A percentile compares a stretch with the other conserved stretches of the same genome.
phyloP scores from a whole-genome alignment of 2,888 invertebrate genomes.

The Lepeophtheirus nordmannii region DNA sequence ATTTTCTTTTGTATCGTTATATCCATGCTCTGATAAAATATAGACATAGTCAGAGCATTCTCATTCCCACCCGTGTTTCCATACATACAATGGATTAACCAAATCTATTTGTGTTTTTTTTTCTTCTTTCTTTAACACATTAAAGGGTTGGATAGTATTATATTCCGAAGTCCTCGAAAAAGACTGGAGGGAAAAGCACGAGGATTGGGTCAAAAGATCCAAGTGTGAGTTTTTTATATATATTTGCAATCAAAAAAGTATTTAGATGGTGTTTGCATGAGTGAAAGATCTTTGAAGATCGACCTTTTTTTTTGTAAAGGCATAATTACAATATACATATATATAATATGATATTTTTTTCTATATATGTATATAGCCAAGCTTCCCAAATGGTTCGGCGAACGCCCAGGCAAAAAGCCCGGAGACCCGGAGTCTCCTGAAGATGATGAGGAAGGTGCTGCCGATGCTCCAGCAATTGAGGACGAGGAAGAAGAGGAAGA shows the following conservation, averaged over 20 bases:
- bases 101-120: not conserved
- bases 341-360: no score
- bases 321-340: no score
- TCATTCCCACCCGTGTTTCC: no score
- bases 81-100: not conserved
- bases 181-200: slow-evolving; percentile 67
- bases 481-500: slow-evolving; percentile 55
- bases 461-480: slow-evolving; percentile 29
- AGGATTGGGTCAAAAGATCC: slow-evolving; percentile 68
- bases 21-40: not conserved
- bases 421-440: slow-evolving; percentile 77
- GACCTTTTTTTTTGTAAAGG: no score
- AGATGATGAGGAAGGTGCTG: slow-evolving; percentile 57
- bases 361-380: slow-evolving; percentile 46
- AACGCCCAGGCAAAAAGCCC: slow-evolving; percentile 79
- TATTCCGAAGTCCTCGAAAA: slow-evolving; percentile 52
- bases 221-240: slow-evolving; percentile 37
- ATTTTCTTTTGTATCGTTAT: not conserved
- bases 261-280: no score
- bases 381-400: slow-evolving; percentile 89
- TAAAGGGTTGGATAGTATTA: slow-evolving; percentile 29
- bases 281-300: no score
- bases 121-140: not conserved
- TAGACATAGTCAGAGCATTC: not conserved
- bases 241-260: not conserved